phyloP scores from a whole-genome alignment of 2,113 vertebrate genomes.

The Echinops telfairi region DNA sequence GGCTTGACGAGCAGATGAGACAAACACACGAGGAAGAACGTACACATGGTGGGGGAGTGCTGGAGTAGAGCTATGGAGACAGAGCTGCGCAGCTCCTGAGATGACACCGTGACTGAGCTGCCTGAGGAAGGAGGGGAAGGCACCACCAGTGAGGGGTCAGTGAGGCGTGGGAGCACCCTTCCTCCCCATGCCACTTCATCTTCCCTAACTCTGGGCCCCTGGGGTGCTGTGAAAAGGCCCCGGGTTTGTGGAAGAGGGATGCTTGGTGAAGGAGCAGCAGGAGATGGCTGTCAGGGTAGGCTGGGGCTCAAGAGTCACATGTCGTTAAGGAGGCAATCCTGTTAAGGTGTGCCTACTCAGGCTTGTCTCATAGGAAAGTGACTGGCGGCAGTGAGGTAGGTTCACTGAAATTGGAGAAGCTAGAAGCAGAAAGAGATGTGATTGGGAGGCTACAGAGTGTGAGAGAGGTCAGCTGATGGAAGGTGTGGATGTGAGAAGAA shows the following conservation, averaged over 20 bases:
- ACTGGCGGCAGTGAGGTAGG: not conserved
- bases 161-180: not conserved
- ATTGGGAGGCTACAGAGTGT: not conserved
- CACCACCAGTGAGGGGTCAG: not conserved
- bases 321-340: not conserved
- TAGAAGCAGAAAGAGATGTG: not conserved
- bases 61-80: not conserved
- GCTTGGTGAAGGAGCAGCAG: not conserved
- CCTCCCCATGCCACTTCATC: not conserved
- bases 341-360: not conserved
- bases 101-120: not conserved
- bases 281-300: not conserved
- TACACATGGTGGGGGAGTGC: not conserved
- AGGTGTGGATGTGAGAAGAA: slow-evolving; percentile 2
- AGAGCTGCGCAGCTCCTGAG: not conserved
- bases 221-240: not conserved
- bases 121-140: not conserved
- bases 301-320: not conserved
- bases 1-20: not conserved
- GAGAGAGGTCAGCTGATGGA: not conserved
- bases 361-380: not conserved
- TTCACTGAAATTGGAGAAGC: not conserved
- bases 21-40: not conserved
- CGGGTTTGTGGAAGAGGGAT: not conserved
- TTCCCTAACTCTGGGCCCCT: not conserved